Evolutionary conservation across 1,140 invertebrate species (phyloP), one percentile per base, ranked within the genome.

Genomic region (Diorhabda sublineata): DNA sequence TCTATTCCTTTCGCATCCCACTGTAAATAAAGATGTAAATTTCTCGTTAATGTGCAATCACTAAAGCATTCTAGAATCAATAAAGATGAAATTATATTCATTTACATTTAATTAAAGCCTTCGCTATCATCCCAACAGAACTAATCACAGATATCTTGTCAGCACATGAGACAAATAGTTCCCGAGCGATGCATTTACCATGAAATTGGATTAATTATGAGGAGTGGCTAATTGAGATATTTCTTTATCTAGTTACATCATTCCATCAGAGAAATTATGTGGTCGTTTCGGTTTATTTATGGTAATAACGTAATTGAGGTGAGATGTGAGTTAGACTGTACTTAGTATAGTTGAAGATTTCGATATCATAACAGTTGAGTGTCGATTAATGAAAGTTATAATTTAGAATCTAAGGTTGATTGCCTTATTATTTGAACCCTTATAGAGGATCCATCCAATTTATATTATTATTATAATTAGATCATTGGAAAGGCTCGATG

Each of bases 151-250:
- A 2, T 52, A 52, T 8, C 6, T 52, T 52, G 47, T 52, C 47
- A 52, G 47, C n/a, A 52, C 6, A 52, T 52, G n/a, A 2, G 47
- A 52, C 47, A n/a, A 52, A 52, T n/a, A 52, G n/a, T 52, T 52
- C 47, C 47, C 6, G 47, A 52, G 47, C 47, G 2, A 52, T 52
- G 47, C 47, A 52, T 52, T n/a, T n/a, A 52, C 47, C 47, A 52
- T 52, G 47, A 52, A 52, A 52, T 52, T 52, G 47, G 47, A 52
- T 52, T 52, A 52, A 52, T 52, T 52, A 52, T 6, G 6, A 52
- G 47, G 47, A 52, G 47, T 52, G 47, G 47, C 47, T 52, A 52
- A 52, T 52, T 52, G 47, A 52, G 47, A 52, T n/a, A 52, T n/a
- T 52, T 52, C 47, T 52, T 52, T 8, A 52, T 52, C 47, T 52